These are phyloP conservation scores for Eueides isabella DNA, from an alignment of 1,140 invertebrate genomes.

Conservation along the genomic window DNA sequence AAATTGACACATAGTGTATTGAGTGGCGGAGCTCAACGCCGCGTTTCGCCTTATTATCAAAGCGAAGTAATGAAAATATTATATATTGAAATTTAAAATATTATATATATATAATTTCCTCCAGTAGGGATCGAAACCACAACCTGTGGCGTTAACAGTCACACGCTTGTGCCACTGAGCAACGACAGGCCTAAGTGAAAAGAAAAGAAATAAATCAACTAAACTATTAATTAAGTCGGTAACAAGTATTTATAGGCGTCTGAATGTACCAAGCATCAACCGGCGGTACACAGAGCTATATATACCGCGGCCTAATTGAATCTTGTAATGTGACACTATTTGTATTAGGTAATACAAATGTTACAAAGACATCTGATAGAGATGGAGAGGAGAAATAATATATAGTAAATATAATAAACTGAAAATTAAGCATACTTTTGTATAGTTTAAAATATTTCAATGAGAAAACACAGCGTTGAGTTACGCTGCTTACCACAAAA, in stretches of 20 bases:
- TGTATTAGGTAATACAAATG: slow-evolving; percentile 4
- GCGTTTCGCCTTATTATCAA: too few relatives aligned
- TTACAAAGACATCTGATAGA: neutral
- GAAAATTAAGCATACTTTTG: neutral
- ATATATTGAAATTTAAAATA: too few relatives aligned
- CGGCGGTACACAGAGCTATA: slow-evolving; percentile 12
- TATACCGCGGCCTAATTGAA: slow-evolving; percentile 33
- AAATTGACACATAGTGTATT: too few relatives aligned
- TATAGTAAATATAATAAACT: neutral
- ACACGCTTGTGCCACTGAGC: too few relatives aligned
- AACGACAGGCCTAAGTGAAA: too few relatives aligned
- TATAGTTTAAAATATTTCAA: neutral
- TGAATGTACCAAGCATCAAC: slow-evolving; percentile 10
- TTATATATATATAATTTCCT: too few relatives aligned
- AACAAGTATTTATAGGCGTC: slow-evolving; percentile 1
- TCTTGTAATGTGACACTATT: slow-evolving; percentile 33
- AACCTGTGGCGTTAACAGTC: too few relatives aligned
- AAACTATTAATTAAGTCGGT: neutral
- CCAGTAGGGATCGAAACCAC: too few relatives aligned
- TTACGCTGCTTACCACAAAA: too few relatives aligned
- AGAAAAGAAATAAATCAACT: neutral
- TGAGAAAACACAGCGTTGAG: neutral
- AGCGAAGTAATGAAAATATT: too few relatives aligned
- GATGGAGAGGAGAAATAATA: neutral
- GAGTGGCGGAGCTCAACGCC: too few relatives aligned